Evolutionary conservation across 2,888 invertebrate genomes (phyloP).

Genomic region (Corbicula japonica): DNA sequence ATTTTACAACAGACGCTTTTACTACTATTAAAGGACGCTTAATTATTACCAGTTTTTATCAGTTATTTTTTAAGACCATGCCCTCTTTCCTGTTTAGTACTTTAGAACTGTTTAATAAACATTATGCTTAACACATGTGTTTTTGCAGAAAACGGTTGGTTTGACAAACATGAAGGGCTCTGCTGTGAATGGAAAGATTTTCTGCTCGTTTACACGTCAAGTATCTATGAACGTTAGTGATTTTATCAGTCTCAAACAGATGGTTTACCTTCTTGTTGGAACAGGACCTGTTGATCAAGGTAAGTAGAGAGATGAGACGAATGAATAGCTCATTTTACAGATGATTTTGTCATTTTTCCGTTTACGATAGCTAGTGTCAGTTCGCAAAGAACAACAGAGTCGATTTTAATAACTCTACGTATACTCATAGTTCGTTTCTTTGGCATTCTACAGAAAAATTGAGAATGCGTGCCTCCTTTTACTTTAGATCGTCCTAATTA

Average conservation of each 20-base stretch:
- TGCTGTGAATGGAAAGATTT: slow-evolving; percentile 27
- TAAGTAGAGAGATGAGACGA: slow-evolving; percentile 26
- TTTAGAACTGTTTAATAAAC: not conserved
- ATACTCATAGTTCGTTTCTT: not conserved
- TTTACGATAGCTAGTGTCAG: not conserved
- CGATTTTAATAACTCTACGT: not conserved
- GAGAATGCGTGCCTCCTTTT: not conserved
- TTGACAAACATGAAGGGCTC: slow-evolving; percentile 22
- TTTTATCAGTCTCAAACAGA: slow-evolving; percentile 27
- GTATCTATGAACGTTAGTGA: slow-evolving; percentile 13
- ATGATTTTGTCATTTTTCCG: not conserved
- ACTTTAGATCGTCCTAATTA: not conserved
- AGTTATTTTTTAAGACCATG: too few relatives aligned
- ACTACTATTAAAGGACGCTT: too few relatives aligned
- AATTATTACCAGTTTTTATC: too few relatives aligned
- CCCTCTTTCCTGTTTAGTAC: not conserved
- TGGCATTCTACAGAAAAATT: not conserved
- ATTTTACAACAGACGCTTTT: too few relatives aligned
- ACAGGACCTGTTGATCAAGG: slow-evolving; percentile 44
- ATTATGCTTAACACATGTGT: not conserved
- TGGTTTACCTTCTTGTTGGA: slow-evolving; percentile 47
- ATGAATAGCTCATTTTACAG: not conserved
- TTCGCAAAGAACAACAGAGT: not conserved
- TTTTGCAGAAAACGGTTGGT: slow-evolving; percentile 43
- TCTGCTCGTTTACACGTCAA: slow-evolving; percentile 42